Evolutionary conservation across 1,140 invertebrate species (phyloP), one percentile per base, ranked within the genome.

Genomic region (Oncopodura yosiiana): DNA sequence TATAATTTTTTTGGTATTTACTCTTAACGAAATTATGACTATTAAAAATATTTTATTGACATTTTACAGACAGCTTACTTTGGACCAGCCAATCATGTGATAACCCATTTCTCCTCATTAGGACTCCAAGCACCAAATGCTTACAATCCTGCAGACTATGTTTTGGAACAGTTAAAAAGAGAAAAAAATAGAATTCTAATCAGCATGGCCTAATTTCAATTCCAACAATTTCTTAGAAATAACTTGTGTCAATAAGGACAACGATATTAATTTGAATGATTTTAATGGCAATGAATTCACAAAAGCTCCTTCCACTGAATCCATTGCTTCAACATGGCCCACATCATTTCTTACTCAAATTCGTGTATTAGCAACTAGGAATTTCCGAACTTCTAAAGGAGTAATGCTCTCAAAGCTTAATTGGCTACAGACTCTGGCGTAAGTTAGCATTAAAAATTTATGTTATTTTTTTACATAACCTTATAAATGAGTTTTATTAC

Each of bases 101-200:
- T 86, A 19, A 77, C 83, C 56, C 86, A 86, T 67, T 89, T 90
- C 66, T 76, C 77, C 57, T 75, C 73, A 51, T 77, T 87, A 43
- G 85, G 84, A 49, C 76, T 87, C 36, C 77, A 79, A 37, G 79
- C 88, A 56, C 74, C 82, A 63, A 79, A 82, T 3, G 82, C 88
- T 69, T 89, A 88, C 67, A 89, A 89, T 73, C 86, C 86, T 19
- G 87, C 86, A 1, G 86, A 90, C 69, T 88, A 88, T 69, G 85
- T 89, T 64, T 73, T 86, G 74, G 83, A 87, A 69, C 81, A 85
- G 74, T 75, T 86, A 16, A 86, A 86, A 70, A 79, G 80, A 21
- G 59, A 61, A 37, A 61, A 39, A 34, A 53, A 38, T 3, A 30
- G 39, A 23, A 50, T 63, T 4, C 26, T 63, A 2, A 34, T 29